Evolutionary conservation across 2,113 vertebrate species (phyloP).

Genomic region (Nothobranchius furzeri): DNA sequence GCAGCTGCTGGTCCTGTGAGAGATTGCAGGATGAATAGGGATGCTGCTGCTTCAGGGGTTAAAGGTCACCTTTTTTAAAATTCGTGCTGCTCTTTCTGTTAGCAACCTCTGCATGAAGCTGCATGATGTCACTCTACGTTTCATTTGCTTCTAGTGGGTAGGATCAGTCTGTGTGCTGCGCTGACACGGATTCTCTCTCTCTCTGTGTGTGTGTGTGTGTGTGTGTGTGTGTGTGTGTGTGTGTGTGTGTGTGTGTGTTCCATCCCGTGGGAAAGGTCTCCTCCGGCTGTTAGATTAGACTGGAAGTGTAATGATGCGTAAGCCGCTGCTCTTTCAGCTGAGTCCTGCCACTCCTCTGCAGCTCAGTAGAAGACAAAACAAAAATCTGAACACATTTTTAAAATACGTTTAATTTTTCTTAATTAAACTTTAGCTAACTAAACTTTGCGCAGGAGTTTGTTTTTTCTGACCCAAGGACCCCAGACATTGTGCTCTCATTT

Average conservation of each 20-base stretch:
- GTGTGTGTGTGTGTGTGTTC: not conserved
- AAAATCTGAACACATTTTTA: conserved; percentile 4
- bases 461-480: no score
- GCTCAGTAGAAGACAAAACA: conserved; percentile 9
- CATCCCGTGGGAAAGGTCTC: conserved; percentile 69
- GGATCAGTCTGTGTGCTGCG: conserved; percentile 2
- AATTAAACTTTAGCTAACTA: not conserved
- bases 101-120: conserved; percentile 23
- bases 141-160: conserved; percentile 1
- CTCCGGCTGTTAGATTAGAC: conserved; percentile 41
- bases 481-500: no score
- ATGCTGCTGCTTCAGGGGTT: conserved; percentile 21
- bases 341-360: conserved; percentile 23
- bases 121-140: conserved; percentile 39
- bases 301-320: conserved; percentile 61
- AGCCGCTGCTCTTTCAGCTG: conserved; percentile 58
- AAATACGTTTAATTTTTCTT: conserved; percentile 1
- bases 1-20: conserved; percentile 28
- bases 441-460: no score
- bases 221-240: not conserved
- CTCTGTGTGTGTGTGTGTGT: not conserved
- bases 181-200: conserved; percentile 1
- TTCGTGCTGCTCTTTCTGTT: conserved; percentile 31
- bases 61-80: conserved; percentile 43
- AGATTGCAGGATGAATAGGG: conserved; percentile 11